phyloP scores from a whole-genome alignment of 2,797 vertebrate species.

The Prionace glauca region DNA sequence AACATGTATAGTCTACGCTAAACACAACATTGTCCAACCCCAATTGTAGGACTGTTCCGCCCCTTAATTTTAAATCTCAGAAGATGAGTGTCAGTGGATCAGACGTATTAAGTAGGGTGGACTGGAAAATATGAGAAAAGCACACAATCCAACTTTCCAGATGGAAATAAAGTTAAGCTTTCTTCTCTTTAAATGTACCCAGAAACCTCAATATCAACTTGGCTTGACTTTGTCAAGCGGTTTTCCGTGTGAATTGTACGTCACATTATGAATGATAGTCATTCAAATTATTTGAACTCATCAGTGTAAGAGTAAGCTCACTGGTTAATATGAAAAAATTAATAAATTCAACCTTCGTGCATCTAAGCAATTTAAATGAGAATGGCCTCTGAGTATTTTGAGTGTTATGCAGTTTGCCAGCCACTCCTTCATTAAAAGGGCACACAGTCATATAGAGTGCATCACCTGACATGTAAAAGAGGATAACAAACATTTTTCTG shows the following conservation, averaged over 20 bases:
- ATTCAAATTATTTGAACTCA: not conserved
- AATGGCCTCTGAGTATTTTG: not conserved
- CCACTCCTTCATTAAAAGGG: constrained; percentile 20
- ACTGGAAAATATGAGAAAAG: not conserved
- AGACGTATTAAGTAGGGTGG: not conserved
- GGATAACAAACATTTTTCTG: constrained; percentile 5
- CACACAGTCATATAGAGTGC: not conserved
- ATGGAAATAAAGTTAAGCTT: not conserved
- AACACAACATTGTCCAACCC: not conserved
- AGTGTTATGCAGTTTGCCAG: not conserved
- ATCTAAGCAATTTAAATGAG: constrained; percentile 6
- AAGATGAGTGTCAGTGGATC: not conserved
- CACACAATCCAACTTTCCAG: not conserved
- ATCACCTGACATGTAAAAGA: not conserved
- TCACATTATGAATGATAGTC: not conserved
- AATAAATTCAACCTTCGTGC: not conserved
- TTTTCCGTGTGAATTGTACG: not conserved
- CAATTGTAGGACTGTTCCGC: not conserved
- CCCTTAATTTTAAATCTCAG: not conserved
- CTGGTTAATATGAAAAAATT: not conserved
- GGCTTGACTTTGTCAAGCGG: not conserved
- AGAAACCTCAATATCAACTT: not conserved
- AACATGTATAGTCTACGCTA: not conserved
- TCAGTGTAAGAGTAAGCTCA: not conserved
- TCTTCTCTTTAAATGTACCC: not conserved